phyloP scores from a whole-genome alignment of 2,797 vertebrate genomes.

The Avahi laniger region DNA sequence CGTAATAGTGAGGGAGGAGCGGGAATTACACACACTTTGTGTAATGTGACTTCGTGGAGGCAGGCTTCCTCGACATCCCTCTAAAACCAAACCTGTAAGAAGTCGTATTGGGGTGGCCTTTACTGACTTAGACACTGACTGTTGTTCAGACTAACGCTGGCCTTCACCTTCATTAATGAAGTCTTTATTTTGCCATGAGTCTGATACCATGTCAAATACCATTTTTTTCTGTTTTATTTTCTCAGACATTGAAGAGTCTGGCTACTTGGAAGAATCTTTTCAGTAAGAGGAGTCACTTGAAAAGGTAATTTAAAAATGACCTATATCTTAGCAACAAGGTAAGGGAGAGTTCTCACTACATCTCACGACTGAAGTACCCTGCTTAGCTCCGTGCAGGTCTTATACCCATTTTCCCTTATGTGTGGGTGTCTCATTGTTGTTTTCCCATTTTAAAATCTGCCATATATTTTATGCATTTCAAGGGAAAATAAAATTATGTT shows the following conservation, averaged over 20 bases:
- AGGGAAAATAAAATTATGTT: neutral
- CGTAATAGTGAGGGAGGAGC: neutral
- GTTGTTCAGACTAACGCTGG: neutral
- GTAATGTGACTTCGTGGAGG: neutral
- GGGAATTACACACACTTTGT: neutral
- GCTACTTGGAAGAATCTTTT: neutral
- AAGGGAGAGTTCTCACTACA: neutral
- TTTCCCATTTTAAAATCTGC: neutral
- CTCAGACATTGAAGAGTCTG: neutral
- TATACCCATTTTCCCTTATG: too few species aligned
- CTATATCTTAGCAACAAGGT: neutral
- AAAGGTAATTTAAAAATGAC: neutral
- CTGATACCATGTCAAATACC: neutral
- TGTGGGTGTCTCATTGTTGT: neutral
- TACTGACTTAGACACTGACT: neutral
- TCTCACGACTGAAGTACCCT: neutral
- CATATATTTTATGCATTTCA: neutral
- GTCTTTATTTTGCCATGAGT: neutral
- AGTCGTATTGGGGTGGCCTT: neutral
- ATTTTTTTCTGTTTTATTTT: neutral
- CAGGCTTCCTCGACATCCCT: neutral
- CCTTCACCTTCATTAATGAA: neutral
- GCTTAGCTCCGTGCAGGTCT: accelerated
- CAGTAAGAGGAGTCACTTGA: neutral
- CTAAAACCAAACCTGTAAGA: neutral